Evolutionary conservation across 2,113 vertebrate species (phyloP).

Genomic region (Spheniscus mendiculus): DNA sequence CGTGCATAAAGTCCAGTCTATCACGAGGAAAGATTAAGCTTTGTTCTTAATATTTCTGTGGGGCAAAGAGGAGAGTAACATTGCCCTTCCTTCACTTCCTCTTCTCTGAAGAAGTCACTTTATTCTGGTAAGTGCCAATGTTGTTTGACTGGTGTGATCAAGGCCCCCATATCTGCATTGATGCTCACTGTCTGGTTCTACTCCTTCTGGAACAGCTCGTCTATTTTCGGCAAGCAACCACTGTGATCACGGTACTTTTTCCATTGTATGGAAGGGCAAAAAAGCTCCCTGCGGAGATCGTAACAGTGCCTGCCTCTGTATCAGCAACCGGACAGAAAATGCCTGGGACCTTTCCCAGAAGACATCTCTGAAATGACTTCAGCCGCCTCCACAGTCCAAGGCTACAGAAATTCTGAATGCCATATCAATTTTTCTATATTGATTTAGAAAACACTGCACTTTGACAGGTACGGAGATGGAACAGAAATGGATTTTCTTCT

Average conservation of each 20-base stretch:
- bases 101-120: slow-evolving; percentile 73
- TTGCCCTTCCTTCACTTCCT: slow-evolving; percentile 74
- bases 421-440: not conserved
- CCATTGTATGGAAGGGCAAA: slow-evolving; percentile 46
- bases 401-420: slow-evolving; percentile 52
- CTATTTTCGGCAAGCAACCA: slow-evolving; percentile 62
- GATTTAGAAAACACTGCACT: slow-evolving; percentile 44
- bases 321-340: slow-evolving; percentile 28
- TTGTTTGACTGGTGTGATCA: slow-evolving; percentile 49
- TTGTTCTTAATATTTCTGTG: slow-evolving; percentile 73
- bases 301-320: slow-evolving; percentile 52
- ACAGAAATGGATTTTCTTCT: slow-evolving; percentile 41
- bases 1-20: slow-evolving; percentile 90
- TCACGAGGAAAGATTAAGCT: slow-evolving; percentile 72
- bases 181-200: slow-evolving; percentile 62
- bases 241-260: slow-evolving; percentile 27
- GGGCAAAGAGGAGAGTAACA: slow-evolving; percentile 74
- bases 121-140: slow-evolving; percentile 69
- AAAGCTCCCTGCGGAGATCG: slow-evolving; percentile 47
- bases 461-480: slow-evolving; percentile 26
- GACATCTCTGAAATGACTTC: slow-evolving; percentile 64
- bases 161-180: slow-evolving; percentile 58
- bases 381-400: slow-evolving; percentile 42
- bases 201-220: slow-evolving; percentile 61
- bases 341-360: slow-evolving; percentile 50